A percentile compares a stretch with the other conserved stretches of the same genome.
These are phyloP conservation scores for Acrobasis consociella DNA, from an alignment of 2,888 invertebrate species.

Conservation along the genomic window DNA sequence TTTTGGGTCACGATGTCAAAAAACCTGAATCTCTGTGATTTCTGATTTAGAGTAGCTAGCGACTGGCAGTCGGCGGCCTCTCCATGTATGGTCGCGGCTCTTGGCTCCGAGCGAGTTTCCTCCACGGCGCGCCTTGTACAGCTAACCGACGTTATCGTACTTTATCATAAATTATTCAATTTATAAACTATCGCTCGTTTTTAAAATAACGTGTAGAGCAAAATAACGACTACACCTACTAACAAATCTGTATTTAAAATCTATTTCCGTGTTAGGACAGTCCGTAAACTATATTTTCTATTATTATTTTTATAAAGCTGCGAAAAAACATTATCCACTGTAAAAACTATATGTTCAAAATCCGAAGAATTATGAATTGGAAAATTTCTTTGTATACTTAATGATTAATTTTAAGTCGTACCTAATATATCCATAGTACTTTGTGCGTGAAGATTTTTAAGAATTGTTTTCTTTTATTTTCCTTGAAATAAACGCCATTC, in stretches of 20 bases:
- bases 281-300: no score
- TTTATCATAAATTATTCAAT: conserved; percentile 11
- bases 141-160: conserved; percentile 32
- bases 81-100: conserved; percentile 70
- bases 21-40: conserved; percentile 26
- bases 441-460: no score
- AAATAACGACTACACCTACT: background rate
- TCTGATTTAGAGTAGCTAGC: conserved; percentile 53
- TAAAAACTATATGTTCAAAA: no score
- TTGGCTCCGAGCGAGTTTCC: conserved; percentile 45
- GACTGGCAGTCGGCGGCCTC: conserved; percentile 57
- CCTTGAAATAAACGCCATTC: no score
- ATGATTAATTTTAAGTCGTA: no score
- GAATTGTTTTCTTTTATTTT: no score
- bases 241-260: background rate
- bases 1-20: conserved; percentile 40
- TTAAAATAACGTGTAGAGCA: background rate
- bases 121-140: conserved; percentile 57
- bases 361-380: no score
- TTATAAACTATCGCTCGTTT: conserved; percentile 4
- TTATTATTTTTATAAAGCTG: no score
- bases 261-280: background rate
- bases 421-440: no score
- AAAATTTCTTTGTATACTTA: no score
- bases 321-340: no score